These are phyloP conservation scores for Micromussa lordhowensis DNA, from an alignment of 92 coral and sea anemone species.

Conservation along the genomic window DNA sequence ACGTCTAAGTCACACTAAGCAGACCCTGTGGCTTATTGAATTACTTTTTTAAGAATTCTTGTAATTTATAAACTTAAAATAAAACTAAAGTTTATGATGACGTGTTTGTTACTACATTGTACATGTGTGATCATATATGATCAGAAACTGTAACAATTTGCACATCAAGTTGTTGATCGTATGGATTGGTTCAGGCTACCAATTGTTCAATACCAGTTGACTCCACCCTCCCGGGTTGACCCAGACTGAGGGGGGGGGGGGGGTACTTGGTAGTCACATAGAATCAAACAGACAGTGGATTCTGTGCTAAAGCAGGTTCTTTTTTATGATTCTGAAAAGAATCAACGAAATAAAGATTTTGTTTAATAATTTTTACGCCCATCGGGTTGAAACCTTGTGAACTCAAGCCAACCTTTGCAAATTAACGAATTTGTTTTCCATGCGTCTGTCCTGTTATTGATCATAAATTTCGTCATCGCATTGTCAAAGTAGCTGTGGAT, in stretches of 20 bases:
- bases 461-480: too few species aligned
- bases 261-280: neutral
- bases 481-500: too few species aligned
- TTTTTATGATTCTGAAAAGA: neutral
- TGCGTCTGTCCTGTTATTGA: too few species aligned
- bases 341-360: neutral
- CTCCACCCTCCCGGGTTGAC: conserved; percentile 2
- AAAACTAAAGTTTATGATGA: neutral
- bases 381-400: neutral
- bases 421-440: too few species aligned
- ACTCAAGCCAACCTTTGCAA: neutral
- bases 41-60: too few species aligned
- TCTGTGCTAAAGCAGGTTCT: conserved; percentile 10
- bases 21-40: too few species aligned
- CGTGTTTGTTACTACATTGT: neutral
- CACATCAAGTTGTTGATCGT: neutral
- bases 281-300: neutral
- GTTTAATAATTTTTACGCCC: neutral
- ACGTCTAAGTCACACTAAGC: too few species aligned
- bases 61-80: too few species aligned
- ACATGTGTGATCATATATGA: too few species aligned
- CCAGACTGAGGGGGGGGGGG: neutral
- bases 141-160: neutral
- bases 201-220: neutral
- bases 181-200: neutral